A percentile compares a stretch with the other conserved stretches of the same genome.
Conservation (phyloP, 2,797 vertebrate species). For the Agapornis canus region DNA sequence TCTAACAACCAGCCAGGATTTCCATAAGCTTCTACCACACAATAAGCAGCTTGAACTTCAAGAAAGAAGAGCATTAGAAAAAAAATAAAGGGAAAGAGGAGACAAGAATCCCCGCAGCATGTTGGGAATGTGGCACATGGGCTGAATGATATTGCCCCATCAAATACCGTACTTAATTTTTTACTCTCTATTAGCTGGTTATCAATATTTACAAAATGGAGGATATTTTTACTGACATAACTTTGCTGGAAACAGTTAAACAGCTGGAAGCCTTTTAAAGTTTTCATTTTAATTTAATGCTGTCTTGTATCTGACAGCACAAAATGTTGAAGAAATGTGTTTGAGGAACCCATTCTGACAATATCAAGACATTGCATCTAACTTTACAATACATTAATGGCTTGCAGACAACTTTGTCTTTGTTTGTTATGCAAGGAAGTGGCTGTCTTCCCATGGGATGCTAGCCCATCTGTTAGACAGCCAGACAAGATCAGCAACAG, state of each 20-base stretch:
- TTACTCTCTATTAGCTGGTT: neutral
- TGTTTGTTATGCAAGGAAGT: conserved; percentile 66
- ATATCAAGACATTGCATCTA: conserved; percentile 56
- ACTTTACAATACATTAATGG: conserved; percentile 59
- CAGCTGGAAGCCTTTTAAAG: conserved; percentile 1
- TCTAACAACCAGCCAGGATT: neutral
- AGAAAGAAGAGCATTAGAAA: neutral
- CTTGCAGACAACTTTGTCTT: conserved; percentile 64
- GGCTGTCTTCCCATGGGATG: conserved; percentile 58
- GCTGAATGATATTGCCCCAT: neutral
- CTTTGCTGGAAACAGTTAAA: neutral
- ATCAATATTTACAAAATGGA: neutral
- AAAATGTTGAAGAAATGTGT: conserved; percentile 49
- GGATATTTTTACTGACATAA: neutral
- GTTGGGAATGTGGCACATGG: neutral
- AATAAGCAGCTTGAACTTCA: neutral
- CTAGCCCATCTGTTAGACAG: conserved; percentile 59
- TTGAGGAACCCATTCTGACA: conserved; percentile 40
- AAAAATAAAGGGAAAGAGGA: neutral
- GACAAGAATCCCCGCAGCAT: neutral
- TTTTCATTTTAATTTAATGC: conserved; percentile 49
- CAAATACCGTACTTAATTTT: neutral
- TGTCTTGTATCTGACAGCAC: conserved; percentile 48
- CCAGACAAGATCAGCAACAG: conserved; percentile 41
- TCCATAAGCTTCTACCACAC: neutral